Base-by-base conservation (phyloP, 1,140 invertebrate species). In the Drosophila arizonae region DNA sequence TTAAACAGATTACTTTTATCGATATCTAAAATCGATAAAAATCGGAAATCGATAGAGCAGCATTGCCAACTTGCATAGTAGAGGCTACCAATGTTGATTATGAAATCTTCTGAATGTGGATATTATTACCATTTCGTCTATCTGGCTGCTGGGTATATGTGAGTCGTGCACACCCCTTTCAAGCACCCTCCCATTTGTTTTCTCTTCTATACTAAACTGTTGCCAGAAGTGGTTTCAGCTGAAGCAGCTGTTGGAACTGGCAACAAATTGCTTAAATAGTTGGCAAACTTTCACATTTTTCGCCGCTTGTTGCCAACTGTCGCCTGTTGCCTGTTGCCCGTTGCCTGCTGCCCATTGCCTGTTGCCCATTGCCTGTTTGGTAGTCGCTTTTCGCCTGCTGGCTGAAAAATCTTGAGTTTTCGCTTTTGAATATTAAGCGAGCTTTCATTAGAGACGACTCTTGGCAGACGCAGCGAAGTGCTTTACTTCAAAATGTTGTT, bases 341-440 rank as follows among this genome's bases (percentile, higher is more conserved):
- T 33, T 33, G 33, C 10, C 8, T 72, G 33, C 8, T 72, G 33
- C n/a, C n/a, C n/a, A n/a, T 55, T 43, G 48, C 63, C 51, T 54
- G 54, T 60, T 70, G 21, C 69, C 9, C 65, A 5, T 33, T 33
- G 33, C 10, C 8, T 72, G 33, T 33, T 33, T 24, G 21, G 21
- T 24, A 24, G 61, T 54, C 51, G 46, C 62, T 50, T 52, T 45
- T 39, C 10, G 36, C 11, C 36, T 39, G 36, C 9, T 33, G 33
- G 6, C 8, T 33, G 33, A 30, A 36, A 36, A 36, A 10, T 36
- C 36, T 39, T 39, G 36, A 71, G 52, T 58, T 66, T 72, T 48
- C 63, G 48, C 13, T 66, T 71, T 72, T 72, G 69, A 72, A 72
- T 72, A 72, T 72, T 67, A 67, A 72, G 67, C 64, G 70, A 67